Evolutionary conservation across 2,888 invertebrate species (phyloP).

Genomic region (Trachelus iudaicus): DNA sequence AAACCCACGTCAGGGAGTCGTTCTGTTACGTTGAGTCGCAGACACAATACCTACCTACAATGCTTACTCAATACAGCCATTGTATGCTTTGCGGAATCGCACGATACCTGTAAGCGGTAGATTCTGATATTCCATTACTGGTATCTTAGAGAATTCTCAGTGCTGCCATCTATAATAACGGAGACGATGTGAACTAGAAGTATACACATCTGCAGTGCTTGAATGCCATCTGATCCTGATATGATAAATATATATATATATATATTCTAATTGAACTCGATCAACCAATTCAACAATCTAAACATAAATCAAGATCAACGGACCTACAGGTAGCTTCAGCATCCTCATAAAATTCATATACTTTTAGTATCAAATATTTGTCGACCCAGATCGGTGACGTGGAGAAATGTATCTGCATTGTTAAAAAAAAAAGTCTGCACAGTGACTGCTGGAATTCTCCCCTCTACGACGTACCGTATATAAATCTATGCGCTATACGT

Average conservation of each 20-base stretch:
- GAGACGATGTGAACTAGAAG: not conserved
- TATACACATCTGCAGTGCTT: not conserved
- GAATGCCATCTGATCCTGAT: too few relatives aligned
- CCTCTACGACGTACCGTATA: not conserved
- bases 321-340: not conserved
- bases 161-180: not conserved
- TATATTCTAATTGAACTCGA: not conserved
- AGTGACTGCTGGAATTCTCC: not conserved
- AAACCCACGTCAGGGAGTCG: conserved; percentile 31
- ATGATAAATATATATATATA: too few relatives aligned
- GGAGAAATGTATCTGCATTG: not conserved
- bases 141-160: not conserved
- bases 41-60: conserved; percentile 58
- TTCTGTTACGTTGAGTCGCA: conserved; percentile 46
- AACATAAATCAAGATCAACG: not conserved
- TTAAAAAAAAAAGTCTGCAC: not conserved
- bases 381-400: not conserved
- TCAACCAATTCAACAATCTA: not conserved
- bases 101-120: conserved; percentile 57
- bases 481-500: not conserved
- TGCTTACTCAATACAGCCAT: conserved; percentile 42
- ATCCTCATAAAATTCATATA: not conserved
- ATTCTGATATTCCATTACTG: conserved; percentile 55
- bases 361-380: not conserved
- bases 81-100: conserved; percentile 43